Percentiles rank a stretch among this genome's conserved stretches.
These are phyloP conservation scores for Aromia moschata DNA, from an alignment of 2,888 invertebrate species.

Conservation along the genomic window DNA sequence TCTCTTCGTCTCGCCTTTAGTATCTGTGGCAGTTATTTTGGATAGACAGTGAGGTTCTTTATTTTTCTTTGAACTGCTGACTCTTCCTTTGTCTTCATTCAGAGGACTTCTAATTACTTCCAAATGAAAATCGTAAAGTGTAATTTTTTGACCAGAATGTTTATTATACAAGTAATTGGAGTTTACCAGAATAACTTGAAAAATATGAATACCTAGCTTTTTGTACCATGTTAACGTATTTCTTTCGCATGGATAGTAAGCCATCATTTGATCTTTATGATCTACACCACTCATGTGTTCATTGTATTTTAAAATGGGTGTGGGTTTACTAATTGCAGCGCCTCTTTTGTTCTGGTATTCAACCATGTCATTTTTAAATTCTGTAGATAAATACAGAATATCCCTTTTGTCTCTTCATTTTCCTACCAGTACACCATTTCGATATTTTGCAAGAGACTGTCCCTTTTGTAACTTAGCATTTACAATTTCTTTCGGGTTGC, in stretches of 20 bases:
- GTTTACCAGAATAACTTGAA: not conserved
- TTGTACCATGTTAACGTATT: slow-evolving; percentile 36
- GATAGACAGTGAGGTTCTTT: not conserved
- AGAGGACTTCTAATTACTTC: not conserved
- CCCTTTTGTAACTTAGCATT: not conserved
- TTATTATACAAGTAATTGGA: not conserved
- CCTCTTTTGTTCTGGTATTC: slow-evolving; percentile 26
- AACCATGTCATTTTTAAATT: slow-evolving; percentile 40
- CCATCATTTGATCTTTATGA: slow-evolving; percentile 33
- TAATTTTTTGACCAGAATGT: not conserved
- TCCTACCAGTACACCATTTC: slow-evolving; percentile 41
- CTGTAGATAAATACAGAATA: slow-evolving; percentile 47
- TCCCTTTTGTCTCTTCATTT: slow-evolving; percentile 53
- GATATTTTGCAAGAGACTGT: not conserved
- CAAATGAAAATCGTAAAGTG: not conserved
- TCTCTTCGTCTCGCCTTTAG: not conserved
- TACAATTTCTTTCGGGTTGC: not conserved
- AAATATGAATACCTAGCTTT: slow-evolving; percentile 33
- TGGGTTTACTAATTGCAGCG: slow-evolving; percentile 32
- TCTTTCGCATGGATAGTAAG: slow-evolving; percentile 30
- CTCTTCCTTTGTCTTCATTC: not conserved
- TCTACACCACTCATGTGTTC: slow-evolving; percentile 38
- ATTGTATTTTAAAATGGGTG: slow-evolving; percentile 35
- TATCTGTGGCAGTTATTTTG: not conserved
- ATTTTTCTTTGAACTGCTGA: not conserved